These are phyloP conservation scores for Drosophila repleta DNA, from an alignment of 1,140 invertebrate genomes.

Conservation along the genomic window DNA sequence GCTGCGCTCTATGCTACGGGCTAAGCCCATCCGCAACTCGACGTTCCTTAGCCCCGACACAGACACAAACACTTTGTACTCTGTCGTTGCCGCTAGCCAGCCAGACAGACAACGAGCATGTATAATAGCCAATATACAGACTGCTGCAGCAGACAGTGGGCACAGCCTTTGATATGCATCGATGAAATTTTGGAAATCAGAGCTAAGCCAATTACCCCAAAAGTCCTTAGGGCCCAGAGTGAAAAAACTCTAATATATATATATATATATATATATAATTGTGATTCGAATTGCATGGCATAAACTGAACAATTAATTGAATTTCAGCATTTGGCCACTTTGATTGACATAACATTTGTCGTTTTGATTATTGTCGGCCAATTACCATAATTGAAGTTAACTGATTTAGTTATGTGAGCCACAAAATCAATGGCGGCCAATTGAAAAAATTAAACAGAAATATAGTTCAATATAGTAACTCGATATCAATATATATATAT, in stretches of 20 bases:
- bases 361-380: too few relatives aligned
- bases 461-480: too few relatives aligned
- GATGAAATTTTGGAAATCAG: constrained; percentile 22
- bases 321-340: too few relatives aligned
- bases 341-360: too few relatives aligned
- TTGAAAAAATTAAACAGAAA: too few relatives aligned
- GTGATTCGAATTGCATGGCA: neutral
- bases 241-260: neutral
- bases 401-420: too few relatives aligned
- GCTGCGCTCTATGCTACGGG: constrained; percentile 49
- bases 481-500: too few relatives aligned
- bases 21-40: neutral
- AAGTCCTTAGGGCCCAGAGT: neutral
- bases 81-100: neutral
- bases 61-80: neutral
- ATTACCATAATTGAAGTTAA: too few relatives aligned
- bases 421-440: too few relatives aligned
- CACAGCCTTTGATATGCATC: constrained; percentile 27
- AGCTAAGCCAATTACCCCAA: constrained; percentile 5
- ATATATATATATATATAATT: neutral
- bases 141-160: constrained; percentile 16
- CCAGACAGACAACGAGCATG: neutral
- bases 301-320: too few relatives aligned
- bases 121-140: neutral
- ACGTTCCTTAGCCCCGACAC: neutral